phyloP scores from a whole-genome alignment of 2,888 invertebrate genomes.

The Eurytoma adleriae region DNA sequence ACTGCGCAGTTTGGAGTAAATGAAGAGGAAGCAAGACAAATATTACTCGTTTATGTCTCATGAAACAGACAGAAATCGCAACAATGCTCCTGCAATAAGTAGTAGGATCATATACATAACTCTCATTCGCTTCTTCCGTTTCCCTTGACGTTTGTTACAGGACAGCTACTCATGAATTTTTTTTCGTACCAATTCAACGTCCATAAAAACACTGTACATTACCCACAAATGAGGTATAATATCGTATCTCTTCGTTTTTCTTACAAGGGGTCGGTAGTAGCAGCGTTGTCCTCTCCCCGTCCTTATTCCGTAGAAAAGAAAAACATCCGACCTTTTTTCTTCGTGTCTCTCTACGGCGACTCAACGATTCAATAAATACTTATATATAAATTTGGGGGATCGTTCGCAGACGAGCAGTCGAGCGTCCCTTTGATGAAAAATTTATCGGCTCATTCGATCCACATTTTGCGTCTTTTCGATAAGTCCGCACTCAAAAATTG shows the following conservation, averaged over 20 bases:
- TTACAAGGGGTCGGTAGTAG: slow-evolving; percentile 6
- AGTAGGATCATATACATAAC: slow-evolving; percentile 33
- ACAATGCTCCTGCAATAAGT: slow-evolving; percentile 33
- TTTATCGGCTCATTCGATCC: slow-evolving; percentile 26
- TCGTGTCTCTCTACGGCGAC: neutral
- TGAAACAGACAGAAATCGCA: slow-evolving; percentile 19
- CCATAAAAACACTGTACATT: slow-evolving; percentile 47
- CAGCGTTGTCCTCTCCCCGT: neutral
- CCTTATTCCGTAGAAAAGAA: neutral
- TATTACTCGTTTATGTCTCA: neutral
- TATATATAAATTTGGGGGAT: slow-evolving; percentile 25
- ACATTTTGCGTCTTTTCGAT: neutral
- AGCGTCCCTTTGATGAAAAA: slow-evolving; percentile 23
- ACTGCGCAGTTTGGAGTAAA: neutral
- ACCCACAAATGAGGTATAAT: slow-evolving; percentile 51
- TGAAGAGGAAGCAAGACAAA: neutral
- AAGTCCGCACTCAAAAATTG: neutral
- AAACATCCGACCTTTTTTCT: slow-evolving; percentile 3
- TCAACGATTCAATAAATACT: slow-evolving; percentile 39
- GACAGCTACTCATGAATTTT: slow-evolving; percentile 39
- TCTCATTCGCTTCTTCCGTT: slow-evolving; percentile 20
- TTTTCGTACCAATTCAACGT: slow-evolving; percentile 32
- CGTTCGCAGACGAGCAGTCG: neutral
- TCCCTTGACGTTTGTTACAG: slow-evolving; percentile 34
- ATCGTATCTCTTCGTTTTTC: slow-evolving; percentile 51